phyloP scores from a whole-genome alignment of 2,113 vertebrate species.

The Nymphicus hollandicus region DNA sequence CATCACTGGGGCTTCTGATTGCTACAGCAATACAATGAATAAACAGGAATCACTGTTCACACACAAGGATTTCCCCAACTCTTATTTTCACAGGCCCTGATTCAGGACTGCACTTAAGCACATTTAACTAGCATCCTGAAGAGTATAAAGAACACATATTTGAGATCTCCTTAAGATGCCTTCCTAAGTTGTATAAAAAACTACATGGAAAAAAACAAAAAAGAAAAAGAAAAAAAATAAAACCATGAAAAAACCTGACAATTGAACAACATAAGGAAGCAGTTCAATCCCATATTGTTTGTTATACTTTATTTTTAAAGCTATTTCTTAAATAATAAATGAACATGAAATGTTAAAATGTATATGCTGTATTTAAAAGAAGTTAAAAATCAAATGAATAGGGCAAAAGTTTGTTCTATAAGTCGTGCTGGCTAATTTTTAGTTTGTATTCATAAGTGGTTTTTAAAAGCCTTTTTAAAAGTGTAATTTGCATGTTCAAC shows the following conservation, averaged over 20 bases:
- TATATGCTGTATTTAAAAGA: constrained; percentile 84
- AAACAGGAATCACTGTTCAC: background rate
- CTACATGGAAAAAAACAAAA: background rate
- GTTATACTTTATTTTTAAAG: constrained; percentile 73
- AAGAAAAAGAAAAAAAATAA: constrained; percentile 7
- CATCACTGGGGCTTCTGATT: background rate
- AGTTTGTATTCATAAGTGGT: constrained; percentile 98
- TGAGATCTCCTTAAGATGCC: constrained; percentile 42
- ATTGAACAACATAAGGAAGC: constrained; percentile 69
- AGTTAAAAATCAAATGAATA: constrained; percentile 76
- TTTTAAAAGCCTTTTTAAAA: constrained; percentile 96
- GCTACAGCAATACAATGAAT: background rate
- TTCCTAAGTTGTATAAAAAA: constrained; percentile 53
- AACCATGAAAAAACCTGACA: constrained; percentile 60
- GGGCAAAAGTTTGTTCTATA: constrained; percentile 94
- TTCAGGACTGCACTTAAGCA: background rate
- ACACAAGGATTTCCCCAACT: background rate
- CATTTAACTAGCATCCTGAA: background rate
- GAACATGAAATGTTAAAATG: constrained; percentile 92
- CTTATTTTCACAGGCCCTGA: constrained; percentile 3
- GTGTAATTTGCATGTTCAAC: constrained; percentile 97
- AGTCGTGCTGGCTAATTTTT: constrained; percentile 95
- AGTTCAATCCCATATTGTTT: constrained; percentile 71
- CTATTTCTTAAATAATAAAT: constrained; percentile 88
- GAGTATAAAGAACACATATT: constrained; percentile 16